Percentiles rank a stretch among this genome's conserved stretches.
These are phyloP conservation scores for Mythimna lalbum DNA, from an alignment of 2,888 invertebrate species.

Conservation along the genomic window DNA sequence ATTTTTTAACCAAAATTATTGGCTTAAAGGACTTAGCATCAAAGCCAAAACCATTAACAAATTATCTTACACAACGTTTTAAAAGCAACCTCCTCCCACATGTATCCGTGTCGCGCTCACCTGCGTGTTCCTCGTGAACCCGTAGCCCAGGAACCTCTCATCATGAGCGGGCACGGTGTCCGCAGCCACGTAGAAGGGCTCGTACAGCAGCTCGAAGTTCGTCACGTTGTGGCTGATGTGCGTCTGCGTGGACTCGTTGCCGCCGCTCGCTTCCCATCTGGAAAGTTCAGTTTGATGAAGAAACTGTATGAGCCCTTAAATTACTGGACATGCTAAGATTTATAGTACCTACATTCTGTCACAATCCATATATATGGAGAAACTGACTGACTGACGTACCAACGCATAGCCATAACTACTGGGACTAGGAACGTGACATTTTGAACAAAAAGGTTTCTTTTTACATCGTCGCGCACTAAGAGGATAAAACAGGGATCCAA, in stretches of 20 bases:
- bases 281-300: not conserved
- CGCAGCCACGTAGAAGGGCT: conserved; percentile 97
- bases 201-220: conserved; percentile 96
- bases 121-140: conserved; percentile 98
- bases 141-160: conserved; percentile 97
- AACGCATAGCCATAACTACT: too few species aligned
- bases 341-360: not conserved
- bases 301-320: not conserved
- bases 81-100: not conserved
- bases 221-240: conserved; percentile 96
- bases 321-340: too few species aligned
- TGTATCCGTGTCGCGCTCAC: conserved; percentile 83
- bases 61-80: too few species aligned
- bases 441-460: too few species aligned
- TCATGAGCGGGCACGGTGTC: conserved; percentile 96
- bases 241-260: conserved; percentile 91
- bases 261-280: conserved; percentile 92
- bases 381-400: too few species aligned
- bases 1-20: too few species aligned
- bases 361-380: too few species aligned
- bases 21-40: too few species aligned
- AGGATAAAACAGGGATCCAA: too few species aligned
- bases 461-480: too few species aligned
- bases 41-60: too few species aligned
- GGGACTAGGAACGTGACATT: too few species aligned